Evolutionary conservation across 2,888 invertebrate species (phyloP).

Genomic region (Thysanoteuthis rhombus): DNA sequence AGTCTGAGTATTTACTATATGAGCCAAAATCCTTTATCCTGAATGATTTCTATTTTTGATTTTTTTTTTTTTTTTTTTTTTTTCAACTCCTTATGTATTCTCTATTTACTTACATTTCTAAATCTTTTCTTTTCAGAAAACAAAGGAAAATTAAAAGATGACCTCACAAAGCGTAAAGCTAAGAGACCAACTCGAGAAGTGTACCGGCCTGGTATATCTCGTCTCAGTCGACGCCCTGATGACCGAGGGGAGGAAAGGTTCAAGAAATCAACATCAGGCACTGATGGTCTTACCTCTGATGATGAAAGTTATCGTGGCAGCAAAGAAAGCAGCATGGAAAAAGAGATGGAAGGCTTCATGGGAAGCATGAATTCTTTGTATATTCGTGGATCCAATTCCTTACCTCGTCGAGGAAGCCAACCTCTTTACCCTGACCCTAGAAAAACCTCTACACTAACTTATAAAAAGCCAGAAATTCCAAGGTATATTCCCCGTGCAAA

Average conservation of each 20-base stretch:
- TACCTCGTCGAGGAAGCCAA: background rate
- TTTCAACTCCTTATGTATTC: background rate
- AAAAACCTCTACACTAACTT: conserved; percentile 32
- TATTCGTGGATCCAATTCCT: background rate
- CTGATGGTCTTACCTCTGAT: conserved; percentile 38
- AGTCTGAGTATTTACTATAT: no score
- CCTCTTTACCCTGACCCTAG: background rate
- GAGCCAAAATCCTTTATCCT: no score
- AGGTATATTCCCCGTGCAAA: conserved; percentile 57
- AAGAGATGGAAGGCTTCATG: conserved; percentile 27
- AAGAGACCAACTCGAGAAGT: conserved; percentile 48
- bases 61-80: background rate
- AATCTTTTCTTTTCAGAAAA: conserved; percentile 24
- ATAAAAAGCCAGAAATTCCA: conserved; percentile 55
- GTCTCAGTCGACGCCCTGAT: conserved; percentile 34
- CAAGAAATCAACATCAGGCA: conserved; percentile 27
- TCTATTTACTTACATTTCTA: background rate
- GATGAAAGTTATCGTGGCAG: conserved; percentile 49
- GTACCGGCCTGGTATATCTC: conserved; percentile 51
- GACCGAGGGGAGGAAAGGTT: conserved; percentile 1
- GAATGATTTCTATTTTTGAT: no score
- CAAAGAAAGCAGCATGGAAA: conserved; percentile 49
- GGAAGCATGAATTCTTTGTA: conserved; percentile 15
- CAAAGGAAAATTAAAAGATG: conserved; percentile 26
- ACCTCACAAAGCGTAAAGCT: conserved; percentile 13